A percentile compares a stretch with the other conserved stretches of the same genome.
Conservation (phyloP, 1,140 invertebrate species). For the Zophobas atratus region DNA sequence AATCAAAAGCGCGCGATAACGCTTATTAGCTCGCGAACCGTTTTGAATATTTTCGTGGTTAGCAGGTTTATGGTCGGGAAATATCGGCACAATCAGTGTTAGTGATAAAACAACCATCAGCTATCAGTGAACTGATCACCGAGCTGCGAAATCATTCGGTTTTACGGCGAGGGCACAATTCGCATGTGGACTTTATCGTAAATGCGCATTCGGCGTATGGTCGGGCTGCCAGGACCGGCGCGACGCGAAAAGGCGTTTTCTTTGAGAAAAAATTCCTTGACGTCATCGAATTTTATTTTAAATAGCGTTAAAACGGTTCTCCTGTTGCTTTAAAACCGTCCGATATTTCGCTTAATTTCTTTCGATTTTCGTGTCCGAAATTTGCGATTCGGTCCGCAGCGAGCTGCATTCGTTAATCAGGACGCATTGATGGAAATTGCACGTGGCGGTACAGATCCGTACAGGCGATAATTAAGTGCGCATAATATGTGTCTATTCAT, state of each 20-base stretch:
- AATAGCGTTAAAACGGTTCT: no score
- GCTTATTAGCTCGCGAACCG: constrained; percentile 51
- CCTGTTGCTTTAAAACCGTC: no score
- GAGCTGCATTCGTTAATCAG: background rate
- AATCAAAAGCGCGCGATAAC: constrained; percentile 47
- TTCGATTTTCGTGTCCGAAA: no score
- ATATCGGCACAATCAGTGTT: constrained; percentile 62
- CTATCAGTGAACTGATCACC: constrained; percentile 59
- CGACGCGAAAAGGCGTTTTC: no score
- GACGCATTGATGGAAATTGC: constrained; percentile 18
- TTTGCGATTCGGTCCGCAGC: no score
- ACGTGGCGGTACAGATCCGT: constrained; percentile 12
- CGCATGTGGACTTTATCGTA: constrained; percentile 58
- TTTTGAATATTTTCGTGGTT: constrained; percentile 62
- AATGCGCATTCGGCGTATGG: constrained; percentile 45
- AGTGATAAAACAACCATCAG: constrained; percentile 64
- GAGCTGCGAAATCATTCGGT: constrained; percentile 63
- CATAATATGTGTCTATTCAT: constrained; percentile 12
- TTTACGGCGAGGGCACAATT: constrained; percentile 55
- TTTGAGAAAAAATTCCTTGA: no score
- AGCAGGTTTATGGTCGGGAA: constrained; percentile 61
- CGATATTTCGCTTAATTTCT: no score
- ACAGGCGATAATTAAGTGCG: constrained; percentile 27
- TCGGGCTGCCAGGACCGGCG: no score
- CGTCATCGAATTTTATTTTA: no score